A percentile compares a stretch with the other conserved stretches of the same genome.
Conservation (phyloP, 1,140 invertebrate species). For the Mactra quadrangularis region DNA sequence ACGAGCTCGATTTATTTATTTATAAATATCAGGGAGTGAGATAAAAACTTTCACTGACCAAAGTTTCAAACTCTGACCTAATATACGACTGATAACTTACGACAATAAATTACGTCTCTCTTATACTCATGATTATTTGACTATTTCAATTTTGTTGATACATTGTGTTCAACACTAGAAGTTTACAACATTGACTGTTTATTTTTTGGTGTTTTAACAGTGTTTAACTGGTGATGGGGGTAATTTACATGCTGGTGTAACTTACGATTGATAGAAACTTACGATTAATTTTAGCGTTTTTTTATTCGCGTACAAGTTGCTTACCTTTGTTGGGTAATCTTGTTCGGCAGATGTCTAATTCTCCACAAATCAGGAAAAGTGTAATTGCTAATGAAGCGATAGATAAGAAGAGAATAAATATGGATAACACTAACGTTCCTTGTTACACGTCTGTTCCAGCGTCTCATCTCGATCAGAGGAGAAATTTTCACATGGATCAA, state of each 20-base stretch:
- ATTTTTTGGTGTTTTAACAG: neutral
- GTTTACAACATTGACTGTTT: neutral
- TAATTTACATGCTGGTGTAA: too few species aligned
- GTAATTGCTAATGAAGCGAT: slow-evolving; percentile 45
- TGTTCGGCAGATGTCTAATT: slow-evolving; percentile 48
- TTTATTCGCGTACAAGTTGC: neutral
- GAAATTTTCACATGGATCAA: slow-evolving; percentile 23
- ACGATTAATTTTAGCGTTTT: slow-evolving; percentile 19
- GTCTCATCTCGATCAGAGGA: slow-evolving; percentile 8
- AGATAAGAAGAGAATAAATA: slow-evolving; percentile 37
- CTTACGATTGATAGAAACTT: neutral
- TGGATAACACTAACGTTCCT: slow-evolving; percentile 21
- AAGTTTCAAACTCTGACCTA: slow-evolving; percentile 34
- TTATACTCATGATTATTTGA: slow-evolving; percentile 4
- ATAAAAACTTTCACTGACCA: slow-evolving; percentile 33
- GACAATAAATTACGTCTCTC: slow-evolving; percentile 3
- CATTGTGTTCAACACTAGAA: neutral
- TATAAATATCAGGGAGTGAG: too few species aligned
- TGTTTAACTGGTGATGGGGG: neutral
- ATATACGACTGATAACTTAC: neutral
- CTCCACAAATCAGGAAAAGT: slow-evolving; percentile 30
- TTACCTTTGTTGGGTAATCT: slow-evolving; percentile 28
- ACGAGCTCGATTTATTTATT: too few species aligned
- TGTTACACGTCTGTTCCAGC: slow-evolving; percentile 6
- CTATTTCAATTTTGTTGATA: neutral